Percentiles rank a stretch among this genome's conserved stretches.
Evolutionary conservation across 2,888 invertebrate species (phyloP).

Genomic region (Dorcus hopei): DNA sequence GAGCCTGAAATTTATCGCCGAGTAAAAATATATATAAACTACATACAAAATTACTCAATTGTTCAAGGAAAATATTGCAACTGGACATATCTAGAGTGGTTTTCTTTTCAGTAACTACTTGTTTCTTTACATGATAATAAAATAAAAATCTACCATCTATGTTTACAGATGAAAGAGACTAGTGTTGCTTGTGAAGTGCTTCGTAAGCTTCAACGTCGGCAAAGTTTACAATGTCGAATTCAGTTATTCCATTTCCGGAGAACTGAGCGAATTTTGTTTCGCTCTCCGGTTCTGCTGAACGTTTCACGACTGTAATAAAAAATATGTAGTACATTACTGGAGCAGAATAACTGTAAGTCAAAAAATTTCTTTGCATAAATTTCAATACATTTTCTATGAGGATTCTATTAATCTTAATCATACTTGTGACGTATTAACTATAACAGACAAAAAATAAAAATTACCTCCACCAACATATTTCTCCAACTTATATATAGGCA

Average conservation of each 20-base stretch:
- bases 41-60: too few species aligned
- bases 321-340: not conserved
- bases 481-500: slow-evolving; percentile 72
- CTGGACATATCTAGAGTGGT: too few species aligned
- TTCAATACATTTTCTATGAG: too few species aligned
- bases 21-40: too few species aligned
- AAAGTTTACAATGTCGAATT: slow-evolving; percentile 71
- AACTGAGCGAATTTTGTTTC: slow-evolving; percentile 70
- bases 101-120: too few species aligned
- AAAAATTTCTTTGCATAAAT: not conserved
- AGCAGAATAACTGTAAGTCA: not conserved
- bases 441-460: not conserved
- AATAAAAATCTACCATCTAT: too few species aligned
- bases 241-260: slow-evolving; percentile 70
- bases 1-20: too few species aligned
- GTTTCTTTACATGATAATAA: too few species aligned
- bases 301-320: slow-evolving; percentile 43
- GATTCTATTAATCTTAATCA: too few species aligned
- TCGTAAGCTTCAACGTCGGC: slow-evolving; percentile 53
- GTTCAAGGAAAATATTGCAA: too few species aligned
- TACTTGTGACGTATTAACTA: too few species aligned
- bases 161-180: too few species aligned
- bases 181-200: slow-evolving; percentile 47
- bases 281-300: slow-evolving; percentile 46
- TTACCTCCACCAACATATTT: slow-evolving; percentile 64